These are phyloP conservation scores for Psilanteris sp. DNA, from an alignment of 1,140 invertebrate species.

Conservation along the genomic window DNA sequence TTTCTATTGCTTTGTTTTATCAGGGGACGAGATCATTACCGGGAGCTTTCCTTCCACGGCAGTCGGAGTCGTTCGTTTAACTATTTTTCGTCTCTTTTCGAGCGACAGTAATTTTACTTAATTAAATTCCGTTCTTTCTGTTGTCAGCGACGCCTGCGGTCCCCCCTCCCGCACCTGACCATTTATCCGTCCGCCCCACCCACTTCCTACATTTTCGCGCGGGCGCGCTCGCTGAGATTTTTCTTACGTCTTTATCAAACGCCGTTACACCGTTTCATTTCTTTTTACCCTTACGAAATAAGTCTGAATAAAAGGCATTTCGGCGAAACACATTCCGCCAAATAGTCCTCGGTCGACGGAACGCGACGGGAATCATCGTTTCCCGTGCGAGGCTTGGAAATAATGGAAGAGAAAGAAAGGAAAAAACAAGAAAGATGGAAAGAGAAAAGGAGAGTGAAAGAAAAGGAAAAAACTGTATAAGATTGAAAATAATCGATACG, in stretches of 20 bases:
- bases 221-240: constrained; percentile 63
- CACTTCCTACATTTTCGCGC: constrained; percentile 11
- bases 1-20: constrained; percentile 77
- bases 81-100: constrained; percentile 71
- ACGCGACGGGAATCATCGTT: no score
- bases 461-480: no score
- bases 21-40: constrained; percentile 75
- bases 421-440: no score
- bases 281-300: no score
- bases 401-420: no score
- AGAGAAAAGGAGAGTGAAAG: no score
- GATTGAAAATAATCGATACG: no score
- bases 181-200: constrained; percentile 35
- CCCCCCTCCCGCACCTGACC: constrained; percentile 34
- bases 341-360: no score
- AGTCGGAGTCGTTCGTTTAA: constrained; percentile 48
- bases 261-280: background rate
- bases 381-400: no score
- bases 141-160: constrained; percentile 37
- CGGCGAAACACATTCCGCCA: no score
- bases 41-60: constrained; percentile 47
- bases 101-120: constrained; percentile 81
- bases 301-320: no score
- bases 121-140: constrained; percentile 81
- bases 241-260: constrained; percentile 58